Conservation (phyloP, 2,113 vertebrate genomes). For the Cyanistes caeruleus region DNA sequence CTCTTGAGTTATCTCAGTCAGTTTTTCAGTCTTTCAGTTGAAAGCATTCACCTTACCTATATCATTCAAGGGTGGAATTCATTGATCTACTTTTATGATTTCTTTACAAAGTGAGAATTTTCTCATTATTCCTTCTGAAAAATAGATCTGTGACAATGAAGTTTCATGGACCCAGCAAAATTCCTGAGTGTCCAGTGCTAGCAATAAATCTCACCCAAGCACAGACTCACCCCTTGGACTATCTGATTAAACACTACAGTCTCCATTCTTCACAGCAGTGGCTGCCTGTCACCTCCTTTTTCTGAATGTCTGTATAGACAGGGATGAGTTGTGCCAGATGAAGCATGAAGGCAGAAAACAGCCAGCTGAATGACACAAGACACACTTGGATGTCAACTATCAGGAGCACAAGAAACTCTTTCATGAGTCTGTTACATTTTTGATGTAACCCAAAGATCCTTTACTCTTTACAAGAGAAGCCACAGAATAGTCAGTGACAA, state of each 20-base stretch:
- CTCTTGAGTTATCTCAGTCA: constrained; percentile 30
- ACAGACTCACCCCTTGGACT: constrained; percentile 23
- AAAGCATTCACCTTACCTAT: neutral
- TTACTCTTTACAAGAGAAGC: neutral
- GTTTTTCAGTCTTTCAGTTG: constrained; percentile 6
- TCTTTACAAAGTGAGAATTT: constrained; percentile 53
- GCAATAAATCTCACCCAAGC: constrained; percentile 27
- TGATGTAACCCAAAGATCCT: constrained; percentile 23
- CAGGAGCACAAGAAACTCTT: constrained; percentile 40
- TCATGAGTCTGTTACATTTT: constrained; percentile 25
- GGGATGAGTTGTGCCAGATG: constrained; percentile 61
- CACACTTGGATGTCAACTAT: constrained; percentile 49
- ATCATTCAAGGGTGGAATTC: constrained; percentile 26
- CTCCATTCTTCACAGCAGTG: constrained; percentile 48
- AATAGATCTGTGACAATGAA: neutral
- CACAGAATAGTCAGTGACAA: neutral
- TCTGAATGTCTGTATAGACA: constrained; percentile 35
- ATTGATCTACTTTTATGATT: constrained; percentile 52
- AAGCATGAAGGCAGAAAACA: constrained; percentile 66
- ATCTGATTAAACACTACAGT: constrained; percentile 44
- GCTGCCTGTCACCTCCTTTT: constrained; percentile 39
- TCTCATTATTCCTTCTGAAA: constrained; percentile 42
- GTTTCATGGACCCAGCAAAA: constrained; percentile 38
- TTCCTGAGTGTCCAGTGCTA: neutral
- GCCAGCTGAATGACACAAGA: constrained; percentile 39